phyloP scores from a whole-genome alignment of 2,797 vertebrate genomes.

The Helarctos malayanus region DNA sequence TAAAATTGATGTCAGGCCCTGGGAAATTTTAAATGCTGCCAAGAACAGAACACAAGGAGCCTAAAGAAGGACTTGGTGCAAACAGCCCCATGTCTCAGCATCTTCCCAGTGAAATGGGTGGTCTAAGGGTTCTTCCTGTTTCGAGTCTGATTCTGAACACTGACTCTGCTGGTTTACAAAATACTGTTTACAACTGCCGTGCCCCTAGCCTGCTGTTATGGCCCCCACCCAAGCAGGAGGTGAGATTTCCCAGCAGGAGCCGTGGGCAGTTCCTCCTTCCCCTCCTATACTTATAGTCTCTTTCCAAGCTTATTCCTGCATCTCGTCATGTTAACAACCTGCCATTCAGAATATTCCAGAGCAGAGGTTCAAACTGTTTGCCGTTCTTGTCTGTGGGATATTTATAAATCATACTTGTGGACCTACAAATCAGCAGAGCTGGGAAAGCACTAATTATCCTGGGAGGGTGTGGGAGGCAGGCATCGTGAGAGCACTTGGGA shows the following conservation, averaged over 20 bases:
- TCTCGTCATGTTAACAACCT: conserved; percentile 16
- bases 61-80: not conserved
- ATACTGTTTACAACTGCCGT: not conserved
- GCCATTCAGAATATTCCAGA: conserved; percentile 46
- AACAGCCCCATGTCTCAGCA: not conserved
- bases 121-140: not conserved
- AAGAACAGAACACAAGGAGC: not conserved
- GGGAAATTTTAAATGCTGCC: not conserved
- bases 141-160: not conserved
- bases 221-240: not conserved
- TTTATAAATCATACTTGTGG: conserved; percentile 80
- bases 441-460: conserved; percentile 72
- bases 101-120: not conserved
- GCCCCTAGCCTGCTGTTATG: no score
- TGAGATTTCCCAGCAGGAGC: not conserved
- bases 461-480: not conserved
- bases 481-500: not conserved
- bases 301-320: not conserved
- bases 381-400: conserved; percentile 66
- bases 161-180: not conserved
- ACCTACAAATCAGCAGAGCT: conserved; percentile 73
- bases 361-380: conserved; percentile 56
- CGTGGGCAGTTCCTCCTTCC: not conserved
- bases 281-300: not conserved
- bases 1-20: not conserved